Base-by-base conservation (phyloP, 1,140 invertebrate species). In the Drosophila kurseongensis region DNA sequence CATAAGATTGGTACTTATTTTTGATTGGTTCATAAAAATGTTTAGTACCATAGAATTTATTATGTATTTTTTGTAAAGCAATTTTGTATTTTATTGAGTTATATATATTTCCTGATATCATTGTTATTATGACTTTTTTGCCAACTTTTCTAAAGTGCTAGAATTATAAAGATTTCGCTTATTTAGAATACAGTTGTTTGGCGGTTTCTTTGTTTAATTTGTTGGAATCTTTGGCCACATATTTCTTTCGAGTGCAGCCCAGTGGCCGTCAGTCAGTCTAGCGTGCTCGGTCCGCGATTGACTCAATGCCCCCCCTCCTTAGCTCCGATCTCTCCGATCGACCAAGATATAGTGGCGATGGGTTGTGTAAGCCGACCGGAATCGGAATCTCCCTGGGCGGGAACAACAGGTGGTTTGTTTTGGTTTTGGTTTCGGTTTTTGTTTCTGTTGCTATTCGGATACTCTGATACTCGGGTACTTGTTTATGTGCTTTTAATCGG, bases 191-290 rank as follows among this genome's bases (percentile, higher is more conserved):
- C 23, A 23, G 3, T 23, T 23, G 3, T 23, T 23, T 4, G 23
- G 23, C 4, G 23, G 23, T 23, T 23, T 4, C 1, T 23, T 23
- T 23, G 23, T 23, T 23, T 23, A 23, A 23, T 4, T 23, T 23
- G 23, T 23, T 4, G 0, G 23, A 23, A 23, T 23, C 29, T 32
- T 8, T n/a, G 5, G 51, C 60, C 65, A 44, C 61, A 55, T 68
- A 55, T 80, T 68, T 68, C 52, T 12, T 66, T 14, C 9, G 72
- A 85, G 81, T 76, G 75, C 66, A 78, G 35, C 57, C 82, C 75
- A 91, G 77, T 84, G 88, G 88, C 88, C 80, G 80, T 80, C 88
- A 89, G 77, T 78, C 80, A 81, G 88, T 91, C 88, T 91, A 69
- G 84, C 83, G 74, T 80, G 83, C 78, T 69, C 52, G 50, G 74